Evolutionary conservation across 2,113 vertebrate genomes (phyloP), one percentile per base, ranked within the genome.

Genomic region (Illadopsis cleaveri): DNA sequence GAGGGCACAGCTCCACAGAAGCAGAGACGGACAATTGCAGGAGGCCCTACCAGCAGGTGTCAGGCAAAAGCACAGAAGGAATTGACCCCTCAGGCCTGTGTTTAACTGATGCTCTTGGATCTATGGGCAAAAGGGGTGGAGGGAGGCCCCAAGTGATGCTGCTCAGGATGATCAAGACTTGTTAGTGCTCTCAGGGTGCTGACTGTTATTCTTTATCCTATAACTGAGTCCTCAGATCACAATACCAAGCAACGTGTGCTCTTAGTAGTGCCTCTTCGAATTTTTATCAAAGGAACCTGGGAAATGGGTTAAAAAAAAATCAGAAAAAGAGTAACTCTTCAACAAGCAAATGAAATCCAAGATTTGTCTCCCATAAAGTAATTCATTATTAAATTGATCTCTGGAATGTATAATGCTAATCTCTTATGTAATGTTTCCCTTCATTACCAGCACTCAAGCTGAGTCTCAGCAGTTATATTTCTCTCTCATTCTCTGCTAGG

Each of bases 361-460:
- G 58, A 30, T 76, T 94, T 82, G 57, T 65, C 61, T 95, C n/a
- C 60, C 0, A 1, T 71, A 88, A 94, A 96, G 90, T 87, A 96
- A 91, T 85, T 97, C 48, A 87, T 72, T 82, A 62, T 81, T 95
- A 79, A 89, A 94, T 57, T 86, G 93, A 93, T 97, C 61, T 97
- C 60, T 92, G 85, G 62, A 86, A 92, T 47, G 50, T 80, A 86
- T 78, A 61, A 68, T 91, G 3, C 57, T 75, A 68, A 93, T 96
- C 94, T 95, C 93, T 96, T 75, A 87, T 35, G 77, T 86, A 94
- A 96, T 33, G 5, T 93, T 97, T 94, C 77, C 89, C 82, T 89
- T 95, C 79, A 86, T 92, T 94, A 76, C 82, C 81, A 83, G 94
- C 89, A 78, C 84, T 96, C 95, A 90, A 87, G 93, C 93, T 82